These are phyloP conservation scores for Darevskia mixta DNA, from an alignment of 2,797 vertebrate species.

Conservation along the genomic window DNA sequence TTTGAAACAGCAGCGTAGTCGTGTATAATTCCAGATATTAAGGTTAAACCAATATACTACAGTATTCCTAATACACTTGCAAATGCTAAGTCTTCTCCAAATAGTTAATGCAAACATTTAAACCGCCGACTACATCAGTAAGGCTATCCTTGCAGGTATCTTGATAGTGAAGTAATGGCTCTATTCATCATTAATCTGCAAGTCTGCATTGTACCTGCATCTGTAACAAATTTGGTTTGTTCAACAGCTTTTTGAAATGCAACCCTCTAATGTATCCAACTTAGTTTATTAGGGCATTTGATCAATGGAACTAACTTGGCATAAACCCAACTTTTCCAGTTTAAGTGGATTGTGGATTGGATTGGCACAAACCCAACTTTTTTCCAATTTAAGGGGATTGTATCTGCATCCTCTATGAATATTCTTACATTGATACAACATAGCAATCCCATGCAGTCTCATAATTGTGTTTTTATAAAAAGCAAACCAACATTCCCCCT, in stretches of 20 bases:
- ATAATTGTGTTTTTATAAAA: neutral
- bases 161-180: constrained; percentile 41
- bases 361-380: neutral
- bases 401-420: neutral
- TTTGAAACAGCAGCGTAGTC: neutral
- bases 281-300: constrained; percentile 1
- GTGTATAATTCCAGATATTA: neutral
- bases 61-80: neutral
- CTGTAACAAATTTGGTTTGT: constrained; percentile 21
- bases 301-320: neutral
- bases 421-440: neutral
- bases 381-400: neutral
- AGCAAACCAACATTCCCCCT: too few species aligned
- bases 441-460: neutral
- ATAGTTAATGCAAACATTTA: constrained; percentile 2
- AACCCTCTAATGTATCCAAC: neutral
- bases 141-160: constrained; percentile 34
- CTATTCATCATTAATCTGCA: constrained; percentile 43
- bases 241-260: constrained; percentile 3
- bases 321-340: neutral
- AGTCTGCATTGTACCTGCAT: constrained; percentile 37
- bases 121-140: neutral
- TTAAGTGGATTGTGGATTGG: neutral
- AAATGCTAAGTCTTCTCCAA: constrained; percentile 9
- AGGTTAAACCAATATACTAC: neutral